Evolutionary conservation across 2,113 vertebrate genomes (phyloP).

Genomic region (Aptenodytes forsteri): DNA sequence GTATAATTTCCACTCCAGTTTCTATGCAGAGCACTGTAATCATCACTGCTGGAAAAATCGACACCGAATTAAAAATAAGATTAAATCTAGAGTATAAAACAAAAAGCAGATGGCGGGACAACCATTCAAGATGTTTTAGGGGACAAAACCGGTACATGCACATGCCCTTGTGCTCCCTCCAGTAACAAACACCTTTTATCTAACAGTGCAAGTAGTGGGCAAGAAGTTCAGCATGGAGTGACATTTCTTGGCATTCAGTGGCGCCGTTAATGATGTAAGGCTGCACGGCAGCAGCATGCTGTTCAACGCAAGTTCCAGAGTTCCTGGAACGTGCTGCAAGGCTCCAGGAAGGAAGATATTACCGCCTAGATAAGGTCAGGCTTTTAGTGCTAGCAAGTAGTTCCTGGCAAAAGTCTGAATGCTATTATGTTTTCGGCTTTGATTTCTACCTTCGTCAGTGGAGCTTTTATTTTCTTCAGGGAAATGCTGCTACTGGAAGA

Average conservation of each 20-base stretch:
- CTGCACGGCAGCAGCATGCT: background rate
- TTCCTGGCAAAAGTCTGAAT: background rate
- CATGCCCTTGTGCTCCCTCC: background rate
- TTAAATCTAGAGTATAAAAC: background rate
- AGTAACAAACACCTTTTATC: background rate
- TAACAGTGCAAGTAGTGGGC: background rate
- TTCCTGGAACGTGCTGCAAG: background rate
- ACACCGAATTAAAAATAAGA: background rate
- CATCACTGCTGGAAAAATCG: background rate
- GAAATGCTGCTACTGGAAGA: background rate
- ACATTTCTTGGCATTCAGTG: background rate
- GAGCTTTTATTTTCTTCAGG: background rate
- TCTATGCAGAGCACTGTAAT: constrained; percentile 4
- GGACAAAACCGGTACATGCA: background rate
- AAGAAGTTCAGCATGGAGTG: background rate
- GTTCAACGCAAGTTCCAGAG: background rate
- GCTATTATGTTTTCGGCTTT: background rate
- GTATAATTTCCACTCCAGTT: constrained; percentile 41
- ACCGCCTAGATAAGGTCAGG: background rate
- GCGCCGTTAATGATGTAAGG: background rate
- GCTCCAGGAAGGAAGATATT: constrained; percentile 34
- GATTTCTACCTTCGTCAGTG: background rate
- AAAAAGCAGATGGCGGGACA: background rate
- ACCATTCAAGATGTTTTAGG: background rate
- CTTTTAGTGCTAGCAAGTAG: background rate